A percentile compares a stretch with the other conserved stretches of the same genome.
These are phyloP conservation scores for Cephalotes varians DNA, from an alignment of 2,888 invertebrate genomes.

Conservation along the genomic window DNA sequence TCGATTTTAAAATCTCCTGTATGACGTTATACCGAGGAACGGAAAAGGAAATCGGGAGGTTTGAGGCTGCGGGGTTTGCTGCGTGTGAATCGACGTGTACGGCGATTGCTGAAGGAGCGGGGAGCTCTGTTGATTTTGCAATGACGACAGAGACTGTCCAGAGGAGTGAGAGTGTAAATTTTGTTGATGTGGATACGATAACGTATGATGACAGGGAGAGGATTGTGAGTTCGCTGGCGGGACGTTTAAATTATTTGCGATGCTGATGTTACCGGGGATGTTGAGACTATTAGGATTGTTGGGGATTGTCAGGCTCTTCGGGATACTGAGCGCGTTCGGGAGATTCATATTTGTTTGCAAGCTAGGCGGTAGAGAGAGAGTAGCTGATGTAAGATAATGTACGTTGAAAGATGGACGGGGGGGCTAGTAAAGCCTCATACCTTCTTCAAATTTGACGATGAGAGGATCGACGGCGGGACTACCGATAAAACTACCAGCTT, in stretches of 20 bases:
- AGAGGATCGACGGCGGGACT: conserved; percentile 89
- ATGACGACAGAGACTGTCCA: conserved; percentile 78
- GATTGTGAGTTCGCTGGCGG: conserved; percentile 79
- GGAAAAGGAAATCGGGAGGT: conserved; percentile 82
- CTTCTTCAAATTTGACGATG: conserved; percentile 93
- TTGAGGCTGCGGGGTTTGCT: conserved; percentile 75
- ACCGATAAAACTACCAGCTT: conserved; percentile 84
- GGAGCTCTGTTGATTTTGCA: conserved; percentile 79
- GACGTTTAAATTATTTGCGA: conserved; percentile 78
- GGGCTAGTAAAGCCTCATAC: conserved; percentile 92
- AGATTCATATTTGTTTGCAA: conserved; percentile 83
- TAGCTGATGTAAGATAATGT: conserved; percentile 85
- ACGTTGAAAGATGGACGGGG: conserved; percentile 85
- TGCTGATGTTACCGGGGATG: conserved; percentile 77
- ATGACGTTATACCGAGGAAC: conserved; percentile 82
- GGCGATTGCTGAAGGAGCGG: conserved; percentile 76
- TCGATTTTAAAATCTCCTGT: conserved; percentile 80
- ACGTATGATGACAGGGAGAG: conserved; percentile 80
- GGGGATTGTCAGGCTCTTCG: conserved; percentile 80
- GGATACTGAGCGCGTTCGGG: conserved; percentile 77
- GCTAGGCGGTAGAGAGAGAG: conserved; percentile 81
- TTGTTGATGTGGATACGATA: conserved; percentile 75
- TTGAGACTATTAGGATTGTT: conserved; percentile 79
- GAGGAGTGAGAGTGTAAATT: conserved; percentile 78
- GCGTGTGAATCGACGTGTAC: conserved; percentile 72